Percentiles rank a stretch among this genome's conserved stretches.
Conservation (phyloP, 2,113 vertebrate species). For the Orycteropus afer region DNA sequence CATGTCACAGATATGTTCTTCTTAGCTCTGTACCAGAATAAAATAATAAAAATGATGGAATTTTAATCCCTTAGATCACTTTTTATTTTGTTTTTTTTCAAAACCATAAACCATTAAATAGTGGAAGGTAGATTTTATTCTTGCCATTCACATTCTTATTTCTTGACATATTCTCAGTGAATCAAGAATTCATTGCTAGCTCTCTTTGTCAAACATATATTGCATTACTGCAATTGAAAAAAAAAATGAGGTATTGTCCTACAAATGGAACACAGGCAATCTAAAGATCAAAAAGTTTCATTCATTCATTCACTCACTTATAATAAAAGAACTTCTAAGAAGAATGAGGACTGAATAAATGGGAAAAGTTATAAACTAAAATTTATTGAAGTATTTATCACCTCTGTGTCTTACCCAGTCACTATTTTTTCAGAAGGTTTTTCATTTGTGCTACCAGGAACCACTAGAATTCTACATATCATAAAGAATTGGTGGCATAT, state of each 20-base stretch:
- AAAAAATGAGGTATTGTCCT: neutral
- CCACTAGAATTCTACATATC: neutral
- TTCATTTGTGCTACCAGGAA: neutral
- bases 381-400: neutral
- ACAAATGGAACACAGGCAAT: neutral
- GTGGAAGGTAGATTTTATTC: conserved; percentile 33
- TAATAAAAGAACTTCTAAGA: neutral
- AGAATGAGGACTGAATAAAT: neutral
- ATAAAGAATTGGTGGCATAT: neutral
- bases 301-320: neutral
- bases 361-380: neutral
- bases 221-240: neutral
- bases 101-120: conserved; percentile 16
- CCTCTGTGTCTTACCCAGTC: neutral
- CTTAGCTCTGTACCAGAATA: neutral
- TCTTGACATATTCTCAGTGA: conserved; percentile 14
- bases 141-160: conserved; percentile 22
- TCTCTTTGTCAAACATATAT: neutral
- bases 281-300: neutral
- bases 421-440: neutral
- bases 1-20: conserved; percentile 41
- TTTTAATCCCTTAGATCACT: conserved; percentile 46
- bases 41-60: conserved; percentile 62
- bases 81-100: too few species aligned
- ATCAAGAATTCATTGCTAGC: neutral